Conservation (phyloP, 1,140 invertebrate genomes). For the Calephelis virginiensis region DNA sequence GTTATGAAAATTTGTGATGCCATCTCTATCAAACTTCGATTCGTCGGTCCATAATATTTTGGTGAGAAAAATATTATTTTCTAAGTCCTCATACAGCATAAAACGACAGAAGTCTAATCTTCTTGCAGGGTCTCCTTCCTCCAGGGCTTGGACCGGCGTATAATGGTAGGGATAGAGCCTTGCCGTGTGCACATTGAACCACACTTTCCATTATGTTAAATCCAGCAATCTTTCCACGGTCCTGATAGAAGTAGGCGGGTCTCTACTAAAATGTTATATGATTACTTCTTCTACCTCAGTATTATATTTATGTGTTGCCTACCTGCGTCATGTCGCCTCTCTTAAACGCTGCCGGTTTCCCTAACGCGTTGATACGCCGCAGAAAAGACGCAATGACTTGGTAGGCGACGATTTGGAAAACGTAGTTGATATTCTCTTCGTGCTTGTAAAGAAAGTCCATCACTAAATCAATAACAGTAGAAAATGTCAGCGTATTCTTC, state of each 20-base stretch:
- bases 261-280: conserved; percentile 8
- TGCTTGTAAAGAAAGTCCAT: conserved; percentile 16
- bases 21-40: too few species aligned
- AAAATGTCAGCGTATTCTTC: conserved; percentile 21
- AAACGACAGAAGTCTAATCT: too few species aligned
- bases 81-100: too few species aligned
- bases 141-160: too few species aligned
- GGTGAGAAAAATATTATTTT: too few species aligned
- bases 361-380: conserved; percentile 5
- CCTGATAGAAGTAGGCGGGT: conserved; percentile 15
- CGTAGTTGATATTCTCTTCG: conserved; percentile 18
- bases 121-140: too few species aligned
- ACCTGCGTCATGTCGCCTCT: conserved; percentile 1
- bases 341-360: conserved; percentile 1
- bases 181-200: conserved; percentile 16
- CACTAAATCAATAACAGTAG: conserved; percentile 17
- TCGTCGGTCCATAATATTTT: too few species aligned
- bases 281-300: conserved; percentile 9
- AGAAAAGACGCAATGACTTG: conserved; percentile 6
- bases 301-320: conserved; percentile 11
- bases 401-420: conserved; percentile 17
- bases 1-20: not conserved
- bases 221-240: conserved; percentile 8
- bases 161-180: conserved; percentile 24
- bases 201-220: conserved; percentile 20